Conservation (phyloP, 2,888 invertebrate genomes). For the Vandiemenella viatica region DNA sequence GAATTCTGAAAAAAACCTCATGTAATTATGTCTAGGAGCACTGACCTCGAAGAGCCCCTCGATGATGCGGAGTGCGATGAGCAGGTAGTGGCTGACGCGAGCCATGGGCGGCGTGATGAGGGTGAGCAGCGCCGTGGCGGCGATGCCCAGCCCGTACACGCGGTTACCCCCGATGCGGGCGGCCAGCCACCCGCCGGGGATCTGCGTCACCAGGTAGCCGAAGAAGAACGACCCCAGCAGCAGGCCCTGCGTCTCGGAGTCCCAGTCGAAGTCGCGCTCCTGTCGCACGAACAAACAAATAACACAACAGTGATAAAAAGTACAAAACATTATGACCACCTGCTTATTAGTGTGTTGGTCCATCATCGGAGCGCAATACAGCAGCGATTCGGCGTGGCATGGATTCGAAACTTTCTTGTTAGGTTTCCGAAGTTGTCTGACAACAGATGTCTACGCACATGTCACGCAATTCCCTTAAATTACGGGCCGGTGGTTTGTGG, state of each 20-base stretch:
- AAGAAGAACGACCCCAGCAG: constrained; percentile 80
- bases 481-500: too few species aligned
- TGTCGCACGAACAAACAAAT: constrained; percentile 24
- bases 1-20: too few species aligned
- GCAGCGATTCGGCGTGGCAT: too few species aligned
- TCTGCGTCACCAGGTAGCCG: constrained; percentile 67
- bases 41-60: constrained; percentile 68
- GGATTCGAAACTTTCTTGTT: too few species aligned
- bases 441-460: too few species aligned
- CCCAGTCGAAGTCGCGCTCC: constrained; percentile 67
- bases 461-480: too few species aligned
- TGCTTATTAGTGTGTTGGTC: too few species aligned
- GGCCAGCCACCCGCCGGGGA: constrained; percentile 71
- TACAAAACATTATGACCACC: too few species aligned
- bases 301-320: background rate
- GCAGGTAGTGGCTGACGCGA: constrained; percentile 46
- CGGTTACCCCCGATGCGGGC: constrained; percentile 73
- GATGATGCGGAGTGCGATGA: constrained; percentile 56
- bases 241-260: constrained; percentile 56
- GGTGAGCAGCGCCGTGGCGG: constrained; percentile 62
- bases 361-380: too few species aligned
- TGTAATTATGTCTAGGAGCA: too few species aligned
- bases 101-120: constrained; percentile 69
- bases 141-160: constrained; percentile 52
- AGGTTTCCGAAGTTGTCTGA: too few species aligned